Conservation (phyloP, 2,888 invertebrate species). For the Girardia tigrina region DNA sequence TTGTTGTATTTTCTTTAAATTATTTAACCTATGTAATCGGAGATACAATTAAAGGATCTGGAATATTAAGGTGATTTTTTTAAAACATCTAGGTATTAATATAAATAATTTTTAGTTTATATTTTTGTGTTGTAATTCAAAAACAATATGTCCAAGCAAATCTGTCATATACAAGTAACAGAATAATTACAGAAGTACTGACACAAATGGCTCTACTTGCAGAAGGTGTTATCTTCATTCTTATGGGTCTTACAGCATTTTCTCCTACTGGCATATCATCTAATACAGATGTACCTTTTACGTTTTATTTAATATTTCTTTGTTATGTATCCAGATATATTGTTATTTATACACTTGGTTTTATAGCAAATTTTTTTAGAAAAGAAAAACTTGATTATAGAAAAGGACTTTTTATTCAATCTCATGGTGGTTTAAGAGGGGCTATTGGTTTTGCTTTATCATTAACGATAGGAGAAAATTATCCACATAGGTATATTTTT, state of each 20-base stretch:
- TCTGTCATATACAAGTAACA: background rate
- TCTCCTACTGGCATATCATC: background rate
- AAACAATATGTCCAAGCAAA: constrained; percentile 24
- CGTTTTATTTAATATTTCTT: background rate
- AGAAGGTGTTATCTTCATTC: constrained; percentile 19
- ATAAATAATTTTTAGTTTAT: background rate
- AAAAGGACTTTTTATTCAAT: constrained; percentile 2
- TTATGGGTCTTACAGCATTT: constrained; percentile 31
- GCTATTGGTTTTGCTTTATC: constrained; percentile 4
- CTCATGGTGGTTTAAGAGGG: constrained; percentile 17
- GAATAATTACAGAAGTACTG: constrained; percentile 14
- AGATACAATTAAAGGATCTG: constrained; percentile 3
- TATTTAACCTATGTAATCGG: constrained; percentile 17
- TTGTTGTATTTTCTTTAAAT: constrained; percentile 9
- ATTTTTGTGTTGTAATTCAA: constrained; percentile 27
- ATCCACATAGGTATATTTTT: background rate
- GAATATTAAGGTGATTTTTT: background rate
- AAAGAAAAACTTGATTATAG: constrained; percentile 27
- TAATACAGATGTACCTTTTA: background rate
- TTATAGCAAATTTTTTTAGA: constrained; percentile 4
- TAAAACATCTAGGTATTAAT: background rate
- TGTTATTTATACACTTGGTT: constrained; percentile 17
- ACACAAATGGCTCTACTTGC: constrained; percentile 26
- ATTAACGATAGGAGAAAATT: background rate
- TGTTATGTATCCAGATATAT: constrained; percentile 3